Evolutionary conservation across 2,113 vertebrate genomes (phyloP).

Genomic region (Corvus hawaiiensis): DNA sequence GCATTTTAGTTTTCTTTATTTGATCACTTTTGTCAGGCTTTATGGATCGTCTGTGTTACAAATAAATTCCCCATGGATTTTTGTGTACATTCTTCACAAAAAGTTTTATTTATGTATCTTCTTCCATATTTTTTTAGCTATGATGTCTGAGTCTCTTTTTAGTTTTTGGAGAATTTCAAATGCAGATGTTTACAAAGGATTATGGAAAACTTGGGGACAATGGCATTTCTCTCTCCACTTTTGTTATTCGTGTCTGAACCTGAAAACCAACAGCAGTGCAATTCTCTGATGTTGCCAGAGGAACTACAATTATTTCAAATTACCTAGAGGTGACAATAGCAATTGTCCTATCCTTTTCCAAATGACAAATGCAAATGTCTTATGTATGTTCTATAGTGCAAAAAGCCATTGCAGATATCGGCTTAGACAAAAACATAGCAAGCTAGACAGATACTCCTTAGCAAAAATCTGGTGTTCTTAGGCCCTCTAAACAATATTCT

Average conservation of each 20-base stretch:
- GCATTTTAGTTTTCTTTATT: not conserved
- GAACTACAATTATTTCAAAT: not conserved
- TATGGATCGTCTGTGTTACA: not conserved
- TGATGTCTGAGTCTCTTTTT: not conserved
- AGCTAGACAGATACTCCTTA: not conserved
- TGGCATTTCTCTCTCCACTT: not conserved
- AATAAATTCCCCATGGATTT: not conserved
- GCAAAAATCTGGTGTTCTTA: not conserved
- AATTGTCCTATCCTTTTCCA: not conserved
- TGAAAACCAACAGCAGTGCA: not conserved
- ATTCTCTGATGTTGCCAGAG: not conserved
- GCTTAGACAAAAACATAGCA: not conserved
- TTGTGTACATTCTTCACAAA: not conserved
- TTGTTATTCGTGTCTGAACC: not conserved
- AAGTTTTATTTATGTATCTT: not conserved
- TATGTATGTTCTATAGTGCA: not conserved
- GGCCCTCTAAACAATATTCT: not conserved
- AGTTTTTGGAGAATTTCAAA: not conserved
- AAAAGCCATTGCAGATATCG: not conserved
- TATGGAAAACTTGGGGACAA: not conserved
- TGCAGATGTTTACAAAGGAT: not conserved
- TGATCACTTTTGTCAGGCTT: not conserved
- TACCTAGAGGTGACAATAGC: not conserved
- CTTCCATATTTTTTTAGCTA: not conserved
- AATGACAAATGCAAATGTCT: not conserved